Evolutionary conservation across 1,140 invertebrate species (phyloP).

Genomic region (Ruditapes philippinarum): DNA sequence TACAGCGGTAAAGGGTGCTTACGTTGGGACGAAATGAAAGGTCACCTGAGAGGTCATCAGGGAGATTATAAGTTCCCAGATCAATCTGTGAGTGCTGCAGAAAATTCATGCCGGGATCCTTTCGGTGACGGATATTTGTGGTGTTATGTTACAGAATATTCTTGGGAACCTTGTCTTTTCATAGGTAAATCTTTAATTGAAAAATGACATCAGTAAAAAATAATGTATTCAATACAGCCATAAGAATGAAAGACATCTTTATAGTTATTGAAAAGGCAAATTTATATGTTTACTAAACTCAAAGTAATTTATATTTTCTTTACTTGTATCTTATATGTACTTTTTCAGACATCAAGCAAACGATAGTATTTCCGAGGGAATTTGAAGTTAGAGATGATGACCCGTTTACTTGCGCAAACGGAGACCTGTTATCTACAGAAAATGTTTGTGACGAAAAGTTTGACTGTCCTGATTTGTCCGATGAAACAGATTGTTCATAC

Average conservation of each 20-base stretch:
- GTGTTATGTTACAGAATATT: not conserved
- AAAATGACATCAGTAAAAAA: too few relatives aligned
- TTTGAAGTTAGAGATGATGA: too few relatives aligned
- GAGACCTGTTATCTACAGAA: not conserved
- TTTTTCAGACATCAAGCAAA: too few relatives aligned
- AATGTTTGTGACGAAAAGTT: conserved; percentile 9
- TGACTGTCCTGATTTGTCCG: not conserved
- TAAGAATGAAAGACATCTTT: too few relatives aligned
- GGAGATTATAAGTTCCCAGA: not conserved
- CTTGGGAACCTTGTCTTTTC: not conserved
- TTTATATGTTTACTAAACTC: too few relatives aligned
- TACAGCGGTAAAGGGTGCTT: not conserved
- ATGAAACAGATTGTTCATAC: not conserved
- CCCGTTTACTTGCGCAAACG: too few relatives aligned
- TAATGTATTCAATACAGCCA: too few relatives aligned
- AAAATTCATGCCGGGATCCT: not conserved
- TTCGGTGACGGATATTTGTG: not conserved
- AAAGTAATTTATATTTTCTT: too few relatives aligned
- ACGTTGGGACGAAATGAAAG: not conserved
- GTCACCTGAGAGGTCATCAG: not conserved
- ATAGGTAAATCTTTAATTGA: not conserved
- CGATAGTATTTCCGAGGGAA: too few relatives aligned
- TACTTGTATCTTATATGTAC: too few relatives aligned
- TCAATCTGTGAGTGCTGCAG: not conserved
- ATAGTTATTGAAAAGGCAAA: too few relatives aligned